These are phyloP conservation scores for Clarias fuscus DNA, from an alignment of 2,797 vertebrate species.

Conservation along the genomic window DNA sequence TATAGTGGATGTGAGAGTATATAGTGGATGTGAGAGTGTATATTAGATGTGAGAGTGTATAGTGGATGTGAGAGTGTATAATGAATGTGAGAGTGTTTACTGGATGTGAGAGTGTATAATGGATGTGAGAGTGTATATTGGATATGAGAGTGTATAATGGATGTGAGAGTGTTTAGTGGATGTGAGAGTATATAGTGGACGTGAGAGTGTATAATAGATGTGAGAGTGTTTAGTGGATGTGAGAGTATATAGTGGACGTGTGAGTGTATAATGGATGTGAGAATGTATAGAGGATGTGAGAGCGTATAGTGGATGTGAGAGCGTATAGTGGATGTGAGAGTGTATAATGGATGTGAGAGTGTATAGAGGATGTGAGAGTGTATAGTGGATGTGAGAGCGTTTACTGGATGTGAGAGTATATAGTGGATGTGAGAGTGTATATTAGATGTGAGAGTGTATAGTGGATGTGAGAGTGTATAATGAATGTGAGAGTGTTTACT, in stretches of 20 bases:
- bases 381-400: not conserved
- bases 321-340: not conserved
- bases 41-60: not conserved
- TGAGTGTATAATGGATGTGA: not conserved
- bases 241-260: not conserved
- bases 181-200: not conserved
- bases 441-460: too few species aligned
- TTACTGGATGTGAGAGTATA: not conserved
- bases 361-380: not conserved
- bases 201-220: not conserved
- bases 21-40: not conserved
- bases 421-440: not conserved
- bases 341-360: not conserved
- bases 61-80: not conserved
- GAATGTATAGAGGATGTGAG: not conserved
- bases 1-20: not conserved
- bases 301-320: not conserved
- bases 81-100: not conserved
- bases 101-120: not conserved
- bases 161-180: not conserved
- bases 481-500: not conserved
- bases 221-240: not conserved
- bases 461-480: not conserved
- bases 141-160: not conserved
- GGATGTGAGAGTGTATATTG: not conserved